Evolutionary conservation across 1,140 invertebrate genomes (phyloP).

Genomic region (Phthorimaea operculella): DNA sequence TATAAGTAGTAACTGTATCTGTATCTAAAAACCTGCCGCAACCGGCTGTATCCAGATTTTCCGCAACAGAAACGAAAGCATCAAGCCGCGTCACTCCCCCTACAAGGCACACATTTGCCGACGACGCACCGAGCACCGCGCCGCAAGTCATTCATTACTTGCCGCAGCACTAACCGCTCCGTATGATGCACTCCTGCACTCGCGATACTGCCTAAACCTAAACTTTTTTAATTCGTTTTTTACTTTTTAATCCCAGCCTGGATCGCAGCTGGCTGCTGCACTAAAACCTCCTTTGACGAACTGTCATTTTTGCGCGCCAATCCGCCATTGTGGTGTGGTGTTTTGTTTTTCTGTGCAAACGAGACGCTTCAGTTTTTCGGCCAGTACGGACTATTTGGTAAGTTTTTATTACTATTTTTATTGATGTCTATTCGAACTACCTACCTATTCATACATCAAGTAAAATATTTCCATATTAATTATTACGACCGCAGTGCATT

Average conservation of each 20-base stretch:
- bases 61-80: conserved; percentile 24
- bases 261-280: background rate
- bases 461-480: too few species aligned
- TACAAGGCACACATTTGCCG: conserved; percentile 54
- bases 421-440: too few species aligned
- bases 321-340: background rate
- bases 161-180: conserved; percentile 38
- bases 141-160: conserved; percentile 55
- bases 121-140: conserved; percentile 55
- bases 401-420: too few species aligned
- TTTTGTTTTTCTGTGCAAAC: background rate
- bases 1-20: too few species aligned
- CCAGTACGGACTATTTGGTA: background rate
- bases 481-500: background rate
- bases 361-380: background rate
- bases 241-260: conserved; percentile 13
- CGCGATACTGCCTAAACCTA: background rate
- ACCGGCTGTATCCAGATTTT: background rate
- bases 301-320: conserved; percentile 6
- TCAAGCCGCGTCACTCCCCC: conserved; percentile 34
- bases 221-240: background rate
- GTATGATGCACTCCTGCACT: conserved; percentile 7
- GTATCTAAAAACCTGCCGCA: too few species aligned
- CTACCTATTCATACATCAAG: too few species aligned
- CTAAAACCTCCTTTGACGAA: background rate